Base-by-base conservation (phyloP, 2,113 vertebrate species). In the Heterotilapia buettikoferi region DNA sequence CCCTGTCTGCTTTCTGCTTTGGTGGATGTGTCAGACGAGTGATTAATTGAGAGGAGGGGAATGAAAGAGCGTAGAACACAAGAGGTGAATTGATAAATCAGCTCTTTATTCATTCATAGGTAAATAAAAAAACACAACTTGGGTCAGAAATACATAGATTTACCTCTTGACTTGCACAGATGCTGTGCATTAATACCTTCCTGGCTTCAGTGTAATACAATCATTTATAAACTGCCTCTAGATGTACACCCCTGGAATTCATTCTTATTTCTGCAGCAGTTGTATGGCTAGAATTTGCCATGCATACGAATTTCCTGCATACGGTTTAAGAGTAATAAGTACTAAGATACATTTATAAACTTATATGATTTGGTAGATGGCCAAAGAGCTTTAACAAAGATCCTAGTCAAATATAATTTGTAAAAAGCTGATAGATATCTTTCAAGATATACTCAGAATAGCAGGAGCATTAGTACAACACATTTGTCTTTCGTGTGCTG, bases 1-100 rank as follows among this genome's bases (percentile, higher is more conserved):
- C 0, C 88, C 93, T 85, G 89, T 94, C 95, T 87, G 88, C 89
- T 91, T 68, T 94, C 95, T 87, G 88, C 89, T 91, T 68, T 56
- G 87, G 90, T 88, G 95, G 95, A 96, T 95, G 94, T 97, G 97
- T 96, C 96, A 96, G 94, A 95, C 97, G 95, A 96, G 97, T 97
- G 97, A 97, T 96, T 96, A 95, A 97, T 73, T 92, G 80, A 85
- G 66, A 78, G 56, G 66, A 76, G 19, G 21, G 40, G 84, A 80
- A 71, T 29, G 80, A 63, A 84, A 90, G 52, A 50, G 80, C 9
- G 40, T 63, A 73, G 86, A 79, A 86, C 91, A 92, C 92, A 91
- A 91, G 91, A 93, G 88, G 85, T 88, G 83, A 90, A 94, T 93
- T 89, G 91, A 94, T 97, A 97, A 97, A 97, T 97, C 96, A 96